Evolutionary conservation across 2,113 vertebrate species (phyloP).

Genomic region (Cariama cristata): DNA sequence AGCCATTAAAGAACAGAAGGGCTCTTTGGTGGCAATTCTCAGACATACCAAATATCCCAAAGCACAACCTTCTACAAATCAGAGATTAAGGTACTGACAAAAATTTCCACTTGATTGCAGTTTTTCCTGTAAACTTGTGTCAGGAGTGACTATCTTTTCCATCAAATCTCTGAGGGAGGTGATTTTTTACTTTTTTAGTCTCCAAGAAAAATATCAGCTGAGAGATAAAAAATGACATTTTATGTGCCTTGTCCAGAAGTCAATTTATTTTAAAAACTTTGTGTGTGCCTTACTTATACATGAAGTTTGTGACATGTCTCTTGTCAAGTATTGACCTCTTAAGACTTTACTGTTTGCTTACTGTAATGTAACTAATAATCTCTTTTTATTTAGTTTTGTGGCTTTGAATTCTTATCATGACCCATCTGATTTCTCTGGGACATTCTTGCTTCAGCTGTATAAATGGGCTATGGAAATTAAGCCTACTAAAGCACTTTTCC

Average conservation of each 20-base stretch:
- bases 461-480: conserved; percentile 79
- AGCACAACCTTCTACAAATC: conserved; percentile 83
- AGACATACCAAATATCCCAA: conserved; percentile 83
- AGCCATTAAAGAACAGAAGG: conserved; percentile 81
- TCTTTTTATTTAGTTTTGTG: conserved; percentile 80
- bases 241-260: conserved; percentile 72
- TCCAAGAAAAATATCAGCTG: conserved; percentile 77
- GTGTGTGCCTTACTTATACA: conserved; percentile 75
- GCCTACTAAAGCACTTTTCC: conserved; percentile 60
- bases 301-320: conserved; percentile 72
- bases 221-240: conserved; percentile 81
- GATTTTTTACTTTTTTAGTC: conserved; percentile 52
- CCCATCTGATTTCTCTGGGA: conserved; percentile 80
- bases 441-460: conserved; percentile 68
- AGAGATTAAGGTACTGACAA: conserved; percentile 83
- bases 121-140: conserved; percentile 76
- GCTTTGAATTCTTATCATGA: conserved; percentile 80
- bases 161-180: conserved; percentile 75
- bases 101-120: conserved; percentile 82
- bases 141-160: conserved; percentile 74
- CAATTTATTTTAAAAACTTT: conserved; percentile 75
- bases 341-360: conserved; percentile 78
- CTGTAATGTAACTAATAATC: conserved; percentile 76
- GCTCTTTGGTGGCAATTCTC: conserved; percentile 81
- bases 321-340: conserved; percentile 80